These are phyloP conservation scores for Gasterosteus nipponicus DNA, from an alignment of 2,113 vertebrate species.

Conservation along the genomic window DNA sequence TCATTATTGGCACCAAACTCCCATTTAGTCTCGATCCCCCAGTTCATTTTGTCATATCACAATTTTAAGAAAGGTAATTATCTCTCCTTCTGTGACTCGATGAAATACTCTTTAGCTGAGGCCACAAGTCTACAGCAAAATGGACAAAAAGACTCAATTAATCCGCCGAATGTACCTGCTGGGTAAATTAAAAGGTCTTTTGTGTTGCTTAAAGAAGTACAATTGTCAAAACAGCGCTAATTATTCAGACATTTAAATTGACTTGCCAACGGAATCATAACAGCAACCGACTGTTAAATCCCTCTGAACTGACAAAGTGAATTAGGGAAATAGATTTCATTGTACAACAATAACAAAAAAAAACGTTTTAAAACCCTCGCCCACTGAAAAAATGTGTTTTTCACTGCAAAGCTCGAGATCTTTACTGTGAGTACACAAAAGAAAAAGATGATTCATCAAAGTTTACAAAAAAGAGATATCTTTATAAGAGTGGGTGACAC, in stretches of 20 bases:
- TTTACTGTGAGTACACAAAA: background rate
- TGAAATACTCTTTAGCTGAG: background rate
- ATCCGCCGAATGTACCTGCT: background rate
- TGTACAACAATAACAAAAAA: conserved; percentile 2
- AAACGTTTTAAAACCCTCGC: background rate
- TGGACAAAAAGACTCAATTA: background rate
- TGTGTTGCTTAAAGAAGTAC: conserved; percentile 20
- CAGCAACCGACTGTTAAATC: conserved; percentile 13
- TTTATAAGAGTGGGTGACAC: background rate
- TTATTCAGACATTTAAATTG: conserved; percentile 23
- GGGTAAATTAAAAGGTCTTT: conserved; percentile 19
- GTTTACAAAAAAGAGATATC: background rate
- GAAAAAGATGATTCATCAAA: background rate
- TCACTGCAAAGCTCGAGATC: background rate
- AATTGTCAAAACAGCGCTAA: conserved; percentile 35
- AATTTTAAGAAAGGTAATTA: conserved; percentile 3
- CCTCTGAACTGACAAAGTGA: conserved; percentile 1
- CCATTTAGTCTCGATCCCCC: background rate
- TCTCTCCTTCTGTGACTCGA: background rate
- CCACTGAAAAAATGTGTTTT: background rate
- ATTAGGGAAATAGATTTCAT: conserved; percentile 19
- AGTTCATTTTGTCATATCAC: background rate
- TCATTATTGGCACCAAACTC: background rate
- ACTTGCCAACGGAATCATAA: background rate
- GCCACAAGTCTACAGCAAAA: background rate